Evolutionary conservation across 2,888 invertebrate species (phyloP).

Genomic region (Seira ritae): DNA sequence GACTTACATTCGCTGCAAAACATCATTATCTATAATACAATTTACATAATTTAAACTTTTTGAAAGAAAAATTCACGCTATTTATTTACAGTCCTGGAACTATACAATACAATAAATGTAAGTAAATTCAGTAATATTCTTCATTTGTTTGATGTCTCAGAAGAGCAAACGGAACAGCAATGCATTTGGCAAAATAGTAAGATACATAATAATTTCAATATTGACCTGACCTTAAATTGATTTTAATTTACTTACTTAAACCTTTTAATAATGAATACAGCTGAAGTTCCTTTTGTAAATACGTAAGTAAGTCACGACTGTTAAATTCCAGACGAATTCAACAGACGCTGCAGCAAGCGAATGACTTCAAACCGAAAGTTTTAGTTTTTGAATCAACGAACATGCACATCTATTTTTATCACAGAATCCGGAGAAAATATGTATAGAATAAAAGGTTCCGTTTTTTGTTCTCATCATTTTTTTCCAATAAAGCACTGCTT

Average conservation of each 20-base stretch:
- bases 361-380: background rate
- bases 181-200: slow-evolving; percentile 42
- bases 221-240: too few species aligned
- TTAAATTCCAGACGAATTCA: background rate
- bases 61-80: background rate
- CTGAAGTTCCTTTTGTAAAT: background rate
- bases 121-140: too few species aligned
- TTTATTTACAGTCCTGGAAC: background rate
- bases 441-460: too few species aligned
- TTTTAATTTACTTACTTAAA: background rate
- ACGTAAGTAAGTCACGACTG: slow-evolving; percentile 2
- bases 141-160: too few species aligned
- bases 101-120: slow-evolving; percentile 29
- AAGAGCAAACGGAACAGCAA: too few species aligned
- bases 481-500: slow-evolving; percentile 58
- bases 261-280: background rate
- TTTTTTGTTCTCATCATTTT: too few species aligned
- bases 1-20: too few species aligned
- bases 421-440: slow-evolving; percentile 59
- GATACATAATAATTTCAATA: too few species aligned
- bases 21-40: too few species aligned
- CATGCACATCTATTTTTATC: slow-evolving; percentile 24
- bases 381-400: too few species aligned
- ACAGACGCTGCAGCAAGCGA: too few species aligned
- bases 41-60: slow-evolving; percentile 21